Evolutionary conservation across 2,797 vertebrate species (phyloP), one percentile per base, ranked within the genome.

Genomic region (Channallabes apus): DNA sequence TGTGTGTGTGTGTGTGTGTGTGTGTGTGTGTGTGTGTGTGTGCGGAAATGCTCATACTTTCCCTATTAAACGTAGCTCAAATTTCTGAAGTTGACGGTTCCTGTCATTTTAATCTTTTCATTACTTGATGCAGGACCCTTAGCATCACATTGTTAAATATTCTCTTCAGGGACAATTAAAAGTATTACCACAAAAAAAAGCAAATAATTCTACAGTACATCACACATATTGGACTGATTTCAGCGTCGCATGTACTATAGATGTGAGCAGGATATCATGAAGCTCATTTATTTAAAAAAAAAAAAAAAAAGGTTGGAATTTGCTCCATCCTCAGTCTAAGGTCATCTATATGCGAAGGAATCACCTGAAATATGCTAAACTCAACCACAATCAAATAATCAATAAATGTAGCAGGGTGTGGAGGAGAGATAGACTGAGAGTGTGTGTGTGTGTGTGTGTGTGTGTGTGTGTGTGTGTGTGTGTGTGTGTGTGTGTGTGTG

Each of bases 371-470:
- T 83, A 80, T 78, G 54, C 58, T 79, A 35, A 82, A 24, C 46
- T 6, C 27, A 35, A 59, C 14, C 79, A 38, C 20, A 75, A 85
- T 80, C 72, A 83, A 79, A 87, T 80, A 82, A 88, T 88, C 85
- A 84, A 84, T 86, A 80, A 64, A 65, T 41, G 77, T 41, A 41
- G 22, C 64, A 51, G 62, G 62, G 72, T 61, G 51, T 67, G 58
- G 62, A 80, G 32, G 29, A 69, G 20, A 62, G 38, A 80, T 75
- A 87, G 84, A 54, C 46, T 61, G 38, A 79, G 29, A 29, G 11
- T 17, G 51, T 7, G 11, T 17, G 41, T 41, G 41, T 41, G 41
- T 41, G 41, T 41, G 41, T 41, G 41, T 41, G 41, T 41, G 41
- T 41, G 41, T 41, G 41, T 41, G 41, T 41, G 41, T 41, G 41